Percentiles rank a stretch among this genome's conserved stretches.
These are phyloP conservation scores for Apodemia hepburni DNA, from an alignment of 2,888 invertebrate genomes.

Conservation along the genomic window DNA sequence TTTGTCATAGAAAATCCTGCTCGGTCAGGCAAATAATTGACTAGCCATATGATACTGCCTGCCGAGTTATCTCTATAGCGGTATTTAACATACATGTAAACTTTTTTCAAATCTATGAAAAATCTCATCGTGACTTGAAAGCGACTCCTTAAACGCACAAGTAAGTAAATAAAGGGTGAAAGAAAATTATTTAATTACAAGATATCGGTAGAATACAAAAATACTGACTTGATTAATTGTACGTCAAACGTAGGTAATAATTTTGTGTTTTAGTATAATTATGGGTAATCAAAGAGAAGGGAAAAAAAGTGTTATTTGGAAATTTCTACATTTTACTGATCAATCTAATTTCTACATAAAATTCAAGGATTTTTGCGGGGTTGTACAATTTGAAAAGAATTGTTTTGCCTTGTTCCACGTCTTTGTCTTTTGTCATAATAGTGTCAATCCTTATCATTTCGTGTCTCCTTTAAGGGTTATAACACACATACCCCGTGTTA, in stretches of 20 bases:
- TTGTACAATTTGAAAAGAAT: too few relatives aligned
- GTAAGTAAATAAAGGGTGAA: too few relatives aligned
- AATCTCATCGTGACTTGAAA: neutral
- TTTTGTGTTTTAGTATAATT: neutral
- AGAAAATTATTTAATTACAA: slow-evolving; percentile 1
- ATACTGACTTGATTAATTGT: neutral
- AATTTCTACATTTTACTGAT: too few relatives aligned
- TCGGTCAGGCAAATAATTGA: neutral
- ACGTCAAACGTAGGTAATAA: neutral
- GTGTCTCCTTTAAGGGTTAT: too few relatives aligned
- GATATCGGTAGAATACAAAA: neutral
- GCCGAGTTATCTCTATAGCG: neutral
- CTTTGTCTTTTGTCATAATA: too few relatives aligned
- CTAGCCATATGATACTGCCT: neutral
- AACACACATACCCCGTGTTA: too few relatives aligned
- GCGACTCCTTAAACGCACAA: neutral
- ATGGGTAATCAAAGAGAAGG: too few relatives aligned
- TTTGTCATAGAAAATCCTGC: neutral
- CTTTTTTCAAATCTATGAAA: neutral
- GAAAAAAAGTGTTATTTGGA: too few relatives aligned
- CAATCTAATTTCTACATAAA: too few relatives aligned
- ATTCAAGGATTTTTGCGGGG: too few relatives aligned
- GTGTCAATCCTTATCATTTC: too few relatives aligned
- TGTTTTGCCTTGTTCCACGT: too few relatives aligned
- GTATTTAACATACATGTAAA: neutral